Percentiles rank a stretch among this genome's conserved stretches.
phyloP scores from a whole-genome alignment of 2,888 invertebrate genomes.

The Philopedon plagiatum region DNA sequence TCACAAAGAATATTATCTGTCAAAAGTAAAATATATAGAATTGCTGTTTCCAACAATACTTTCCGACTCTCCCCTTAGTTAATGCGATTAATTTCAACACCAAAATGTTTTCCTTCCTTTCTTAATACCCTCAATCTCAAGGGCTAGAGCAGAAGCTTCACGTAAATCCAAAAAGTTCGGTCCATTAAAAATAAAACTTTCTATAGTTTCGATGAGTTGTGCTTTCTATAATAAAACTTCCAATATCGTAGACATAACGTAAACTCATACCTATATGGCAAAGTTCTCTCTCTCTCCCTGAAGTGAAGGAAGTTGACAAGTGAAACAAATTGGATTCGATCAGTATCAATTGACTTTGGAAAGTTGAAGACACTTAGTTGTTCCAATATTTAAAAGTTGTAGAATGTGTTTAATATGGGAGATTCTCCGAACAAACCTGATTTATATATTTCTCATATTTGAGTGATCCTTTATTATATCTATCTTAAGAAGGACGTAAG shows the following conservation, averaged over 20 bases:
- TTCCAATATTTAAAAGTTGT: constrained; percentile 31
- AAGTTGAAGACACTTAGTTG: constrained; percentile 40
- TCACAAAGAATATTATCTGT: not conserved
- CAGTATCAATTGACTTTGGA: constrained; percentile 42
- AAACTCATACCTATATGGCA: constrained; percentile 37
- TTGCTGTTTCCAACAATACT: constrained; percentile 14
- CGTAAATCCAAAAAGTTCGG: constrained; percentile 34
- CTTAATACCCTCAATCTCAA: not conserved
- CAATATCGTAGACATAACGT: constrained; percentile 23
- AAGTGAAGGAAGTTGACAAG: constrained; percentile 35
- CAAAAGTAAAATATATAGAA: constrained; percentile 21
- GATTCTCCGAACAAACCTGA: not conserved
- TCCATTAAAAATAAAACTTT: constrained; percentile 45
- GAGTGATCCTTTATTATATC: too few species aligned
- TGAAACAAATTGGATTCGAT: constrained; percentile 48
- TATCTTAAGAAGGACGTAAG: too few species aligned
- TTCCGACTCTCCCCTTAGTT: constrained; percentile 6
- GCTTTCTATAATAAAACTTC: constrained; percentile 41
- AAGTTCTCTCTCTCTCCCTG: constrained; percentile 2
- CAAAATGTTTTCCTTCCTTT: constrained; percentile 14
- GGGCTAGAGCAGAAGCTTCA: constrained; percentile 3
- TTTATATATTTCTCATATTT: too few species aligned
- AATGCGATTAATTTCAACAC: constrained; percentile 17
- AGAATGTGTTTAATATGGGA: constrained; percentile 11
- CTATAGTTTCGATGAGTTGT: constrained; percentile 27